Evolutionary conservation across 2,888 invertebrate species (phyloP).

Genomic region (Harpagoxenus sublaevis): DNA sequence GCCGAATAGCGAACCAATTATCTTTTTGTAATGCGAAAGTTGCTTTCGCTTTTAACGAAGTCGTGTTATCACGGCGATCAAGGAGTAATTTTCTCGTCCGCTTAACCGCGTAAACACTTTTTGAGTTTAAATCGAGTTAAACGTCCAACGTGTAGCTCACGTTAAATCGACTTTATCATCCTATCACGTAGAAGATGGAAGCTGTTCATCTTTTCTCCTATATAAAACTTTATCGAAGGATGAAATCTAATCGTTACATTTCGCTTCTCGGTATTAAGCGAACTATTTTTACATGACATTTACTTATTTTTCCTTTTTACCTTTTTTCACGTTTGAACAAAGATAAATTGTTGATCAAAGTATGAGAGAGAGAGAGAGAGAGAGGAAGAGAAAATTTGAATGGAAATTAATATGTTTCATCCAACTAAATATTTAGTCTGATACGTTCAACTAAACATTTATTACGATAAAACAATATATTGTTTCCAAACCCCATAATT

Average conservation of each 20-base stretch:
- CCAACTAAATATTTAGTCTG: too few species aligned
- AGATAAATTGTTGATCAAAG: not conserved
- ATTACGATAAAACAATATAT: too few species aligned
- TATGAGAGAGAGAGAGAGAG: not conserved
- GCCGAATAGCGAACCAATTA: conserved; percentile 20
- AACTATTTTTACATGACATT: not conserved
- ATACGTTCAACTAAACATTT: too few species aligned
- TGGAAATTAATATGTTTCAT: not conserved
- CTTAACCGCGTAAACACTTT: conserved; percentile 50
- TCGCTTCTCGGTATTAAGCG: not conserved
- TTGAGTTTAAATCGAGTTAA: conserved; percentile 44
- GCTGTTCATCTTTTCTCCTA: not conserved
- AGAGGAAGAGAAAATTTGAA: not conserved
- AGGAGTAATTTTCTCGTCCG: conserved; percentile 15
- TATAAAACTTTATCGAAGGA: conserved; percentile 1
- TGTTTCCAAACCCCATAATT: too few species aligned
- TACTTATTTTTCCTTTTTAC: not conserved
- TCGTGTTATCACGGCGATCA: conserved; percentile 43
- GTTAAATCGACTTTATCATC: conserved; percentile 47
- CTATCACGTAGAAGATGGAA: not conserved
- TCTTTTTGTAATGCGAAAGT: conserved; percentile 30
- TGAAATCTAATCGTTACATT: conserved; percentile 18
- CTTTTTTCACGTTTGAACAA: not conserved
- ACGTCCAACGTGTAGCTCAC: conserved; percentile 1
- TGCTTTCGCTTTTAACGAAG: conserved; percentile 35